These are phyloP conservation scores for Lasius fuliginosus DNA, from an alignment of 2,888 invertebrate species.

Conservation along the genomic window DNA sequence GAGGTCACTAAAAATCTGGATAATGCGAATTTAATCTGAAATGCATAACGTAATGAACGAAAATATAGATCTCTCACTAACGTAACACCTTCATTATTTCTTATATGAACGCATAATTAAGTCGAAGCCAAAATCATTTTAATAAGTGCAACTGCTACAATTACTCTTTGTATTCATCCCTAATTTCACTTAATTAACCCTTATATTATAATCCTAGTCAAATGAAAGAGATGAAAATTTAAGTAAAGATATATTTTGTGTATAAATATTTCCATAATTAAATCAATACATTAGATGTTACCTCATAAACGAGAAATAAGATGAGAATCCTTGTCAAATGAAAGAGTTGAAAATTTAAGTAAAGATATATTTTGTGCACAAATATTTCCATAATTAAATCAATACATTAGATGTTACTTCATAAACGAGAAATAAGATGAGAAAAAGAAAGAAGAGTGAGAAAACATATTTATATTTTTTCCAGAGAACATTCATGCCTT, in stretches of 20 bases:
- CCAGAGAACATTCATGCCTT: neutral
- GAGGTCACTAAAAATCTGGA: conserved; percentile 12
- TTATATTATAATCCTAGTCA: neutral
- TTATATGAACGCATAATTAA: neutral
- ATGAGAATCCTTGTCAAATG: neutral
- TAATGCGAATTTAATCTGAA: neutral
- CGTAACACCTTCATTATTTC: neutral
- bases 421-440: neutral
- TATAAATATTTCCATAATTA: neutral
- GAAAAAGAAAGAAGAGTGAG: neutral
- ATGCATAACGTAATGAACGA: neutral
- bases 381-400: neutral
- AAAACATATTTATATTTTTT: neutral
- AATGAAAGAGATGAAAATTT: neutral
- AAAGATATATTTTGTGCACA: neutral
- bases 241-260: neutral
- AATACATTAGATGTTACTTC: neutral
- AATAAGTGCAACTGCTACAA: neutral
- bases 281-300: neutral
- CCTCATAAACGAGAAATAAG: neutral
- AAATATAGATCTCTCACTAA: neutral
- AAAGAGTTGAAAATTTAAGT: neutral
- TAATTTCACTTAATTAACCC: conserved; percentile 3
- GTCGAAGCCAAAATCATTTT: neutral
- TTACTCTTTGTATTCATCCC: neutral